Evolutionary conservation across 53 echinoderm and acorn worm species (phyloP), one percentile per base, ranked within the genome.

Genomic region (Glandiceps talaboti): DNA sequence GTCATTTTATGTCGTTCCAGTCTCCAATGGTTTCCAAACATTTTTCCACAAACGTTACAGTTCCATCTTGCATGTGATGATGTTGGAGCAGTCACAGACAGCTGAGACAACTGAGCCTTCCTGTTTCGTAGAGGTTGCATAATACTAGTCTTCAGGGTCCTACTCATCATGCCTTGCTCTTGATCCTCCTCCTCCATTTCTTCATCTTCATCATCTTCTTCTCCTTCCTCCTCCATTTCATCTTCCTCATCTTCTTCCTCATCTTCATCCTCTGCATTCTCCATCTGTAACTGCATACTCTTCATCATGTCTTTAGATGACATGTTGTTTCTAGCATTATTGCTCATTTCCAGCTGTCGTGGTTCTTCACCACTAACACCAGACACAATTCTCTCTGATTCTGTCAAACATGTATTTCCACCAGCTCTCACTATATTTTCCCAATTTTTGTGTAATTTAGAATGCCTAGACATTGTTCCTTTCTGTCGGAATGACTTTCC

Each of bases 231-330:
- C 30, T 77, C 29, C 76, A 81, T 33, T 82, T 77, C 32, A 73
- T 82, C 26, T 28, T 74, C 33, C 31, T 28, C 33, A 29, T 82
- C 77, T 14, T 75, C 81, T 27, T 83, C 83, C 25, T 27, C 29
- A 31, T 45, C 73, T 0, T 64, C 77, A 0, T 82, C 86, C 30
- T 30, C 1, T 20, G 6, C 64, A 6, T 6, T 45, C 20, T 45
- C 64, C 64, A 45, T 45, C 20, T 45, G 64, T 20, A 12, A 6
- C 64, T 45, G 64, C 6, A 6, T 45, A 20, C 6, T 6, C 6
- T 20, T 6, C 6, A 12, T 45, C 6, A 6, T 20, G 64, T 12
- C 64, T 12, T 20, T 45, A 12, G 64, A 45, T 12, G 64, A 20
- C 64, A 6, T 20, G 6, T 6, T 20, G 64, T 45, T 45, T 20